Evolutionary conservation across 2,888 invertebrate genomes (phyloP).

Genomic region (Drymonia ruficornis): DNA sequence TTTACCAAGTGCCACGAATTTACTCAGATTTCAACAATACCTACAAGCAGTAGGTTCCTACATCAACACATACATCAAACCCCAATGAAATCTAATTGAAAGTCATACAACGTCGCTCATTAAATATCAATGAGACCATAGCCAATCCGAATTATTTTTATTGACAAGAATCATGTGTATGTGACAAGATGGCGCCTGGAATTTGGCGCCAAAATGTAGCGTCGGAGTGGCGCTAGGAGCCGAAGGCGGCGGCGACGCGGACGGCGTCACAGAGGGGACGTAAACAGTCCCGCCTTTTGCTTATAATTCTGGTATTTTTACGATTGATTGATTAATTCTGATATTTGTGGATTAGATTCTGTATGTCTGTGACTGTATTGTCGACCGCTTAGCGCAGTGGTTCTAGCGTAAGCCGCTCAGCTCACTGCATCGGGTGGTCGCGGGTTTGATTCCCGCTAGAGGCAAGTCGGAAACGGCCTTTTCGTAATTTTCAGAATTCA

Average conservation of each 20-base stretch:
- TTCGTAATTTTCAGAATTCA: no score
- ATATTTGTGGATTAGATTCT: constrained; percentile 14
- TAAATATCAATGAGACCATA: constrained; percentile 47
- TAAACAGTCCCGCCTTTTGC: constrained; percentile 48
- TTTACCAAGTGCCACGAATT: no score
- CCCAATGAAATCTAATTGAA: not conserved
- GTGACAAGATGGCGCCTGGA: constrained; percentile 67
- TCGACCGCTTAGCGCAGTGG: no score
- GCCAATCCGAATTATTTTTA: constrained; percentile 68
- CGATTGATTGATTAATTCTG: constrained; percentile 48
- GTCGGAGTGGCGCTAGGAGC: constrained; percentile 45
- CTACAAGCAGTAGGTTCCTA: no score
- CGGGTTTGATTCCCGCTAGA: no score
- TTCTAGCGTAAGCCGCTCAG: no score
- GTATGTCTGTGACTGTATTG: no score
- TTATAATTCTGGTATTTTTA: constrained; percentile 47
- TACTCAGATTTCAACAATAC: no score
- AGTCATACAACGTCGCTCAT: constrained; percentile 30
- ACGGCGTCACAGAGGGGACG: constrained; percentile 37
- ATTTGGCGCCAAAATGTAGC: constrained; percentile 70
- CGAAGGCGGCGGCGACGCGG: constrained; percentile 45
- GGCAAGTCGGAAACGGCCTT: no score
- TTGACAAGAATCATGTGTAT: constrained; percentile 70
- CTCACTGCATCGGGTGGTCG: no score
- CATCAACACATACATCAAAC: no score